A percentile compares a stretch with the other conserved stretches of the same genome.
Evolutionary conservation across 2,113 vertebrate species (phyloP).

Genomic region (Upupa epops): DNA sequence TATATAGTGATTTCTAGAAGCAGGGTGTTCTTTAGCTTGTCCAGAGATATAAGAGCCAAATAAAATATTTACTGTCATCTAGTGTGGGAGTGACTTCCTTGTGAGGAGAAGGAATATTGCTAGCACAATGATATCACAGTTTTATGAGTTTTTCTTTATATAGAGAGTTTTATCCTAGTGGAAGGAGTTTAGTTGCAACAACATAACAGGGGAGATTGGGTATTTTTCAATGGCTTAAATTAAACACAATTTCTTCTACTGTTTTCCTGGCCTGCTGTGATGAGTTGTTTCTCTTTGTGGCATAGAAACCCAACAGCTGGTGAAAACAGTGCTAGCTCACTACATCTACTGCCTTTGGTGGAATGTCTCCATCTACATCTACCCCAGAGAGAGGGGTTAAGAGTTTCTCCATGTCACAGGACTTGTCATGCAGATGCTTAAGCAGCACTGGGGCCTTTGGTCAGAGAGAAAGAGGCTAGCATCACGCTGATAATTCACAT

Average conservation of each 20-base stretch:
- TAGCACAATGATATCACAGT: background rate
- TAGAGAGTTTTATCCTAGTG: background rate
- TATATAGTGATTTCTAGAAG: slow-evolving; percentile 25
- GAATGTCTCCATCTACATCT: no score
- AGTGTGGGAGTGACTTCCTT: slow-evolving; percentile 8
- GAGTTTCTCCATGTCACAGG: background rate
- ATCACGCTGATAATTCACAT: background rate
- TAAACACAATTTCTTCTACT: background rate
- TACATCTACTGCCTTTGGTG: no score
- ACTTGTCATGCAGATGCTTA: background rate
- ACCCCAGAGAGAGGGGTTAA: no score
- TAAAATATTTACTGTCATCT: slow-evolving; percentile 35
- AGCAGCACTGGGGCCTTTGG: background rate
- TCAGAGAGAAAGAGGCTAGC: background rate
- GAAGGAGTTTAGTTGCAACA: background rate
- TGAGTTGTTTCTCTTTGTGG: background rate
- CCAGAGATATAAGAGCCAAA: slow-evolving; percentile 13
- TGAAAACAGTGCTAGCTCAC: background rate
- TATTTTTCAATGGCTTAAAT: background rate
- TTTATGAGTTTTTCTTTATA: background rate
- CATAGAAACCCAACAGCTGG: background rate
- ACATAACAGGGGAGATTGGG: background rate
- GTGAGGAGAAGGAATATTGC: slow-evolving; percentile 33
- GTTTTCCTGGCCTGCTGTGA: background rate
- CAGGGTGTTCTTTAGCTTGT: background rate